Percentiles rank a stretch among this genome's conserved stretches.
phyloP scores from a whole-genome alignment of 2,888 invertebrate species.

The Cheilosia urbana region DNA sequence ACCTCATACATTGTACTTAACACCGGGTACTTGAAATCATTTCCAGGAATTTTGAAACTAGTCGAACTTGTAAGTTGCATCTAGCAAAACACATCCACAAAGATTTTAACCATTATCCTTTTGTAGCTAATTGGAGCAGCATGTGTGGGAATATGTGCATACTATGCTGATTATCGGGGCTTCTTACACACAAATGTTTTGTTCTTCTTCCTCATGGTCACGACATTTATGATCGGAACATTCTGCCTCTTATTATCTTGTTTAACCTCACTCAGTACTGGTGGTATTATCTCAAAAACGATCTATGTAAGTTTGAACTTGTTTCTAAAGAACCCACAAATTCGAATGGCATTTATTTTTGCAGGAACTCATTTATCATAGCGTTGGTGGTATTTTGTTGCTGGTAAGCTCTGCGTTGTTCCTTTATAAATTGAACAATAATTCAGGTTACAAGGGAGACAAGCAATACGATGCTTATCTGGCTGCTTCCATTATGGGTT shows the following conservation, averaged over 20 bases:
- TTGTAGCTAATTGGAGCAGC: slow-evolving; percentile 90
- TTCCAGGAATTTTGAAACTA: slow-evolving; percentile 92
- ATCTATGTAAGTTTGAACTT: slow-evolving; percentile 80
- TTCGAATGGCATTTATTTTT: slow-evolving; percentile 78
- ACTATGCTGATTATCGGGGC: slow-evolving; percentile 84
- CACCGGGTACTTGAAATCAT: slow-evolving; percentile 91
- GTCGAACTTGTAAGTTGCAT: slow-evolving; percentile 88
- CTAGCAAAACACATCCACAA: slow-evolving; percentile 72
- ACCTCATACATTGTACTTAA: slow-evolving; percentile 92
- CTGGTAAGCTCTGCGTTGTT: slow-evolving; percentile 89
- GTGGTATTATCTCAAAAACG: slow-evolving; percentile 92
- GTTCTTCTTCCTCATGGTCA: slow-evolving; percentile 90
- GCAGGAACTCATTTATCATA: slow-evolving; percentile 93
- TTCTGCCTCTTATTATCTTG: slow-evolving; percentile 90
- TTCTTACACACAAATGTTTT: slow-evolving; percentile 84
- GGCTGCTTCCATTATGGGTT: slow-evolving; percentile 90
- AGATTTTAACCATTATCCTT: not conserved
- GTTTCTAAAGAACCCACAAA: not conserved
- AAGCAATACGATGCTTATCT: slow-evolving; percentile 87
- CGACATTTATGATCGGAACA: slow-evolving; percentile 91
- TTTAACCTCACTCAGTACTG: slow-evolving; percentile 91
- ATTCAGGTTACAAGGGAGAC: slow-evolving; percentile 83
- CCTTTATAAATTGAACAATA: slow-evolving; percentile 87
- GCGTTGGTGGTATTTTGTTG: slow-evolving; percentile 89
- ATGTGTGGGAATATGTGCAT: slow-evolving; percentile 89